Evolutionary conservation across 2,797 vertebrate species (phyloP).

Genomic region (Jordanella pulchra): DNA sequence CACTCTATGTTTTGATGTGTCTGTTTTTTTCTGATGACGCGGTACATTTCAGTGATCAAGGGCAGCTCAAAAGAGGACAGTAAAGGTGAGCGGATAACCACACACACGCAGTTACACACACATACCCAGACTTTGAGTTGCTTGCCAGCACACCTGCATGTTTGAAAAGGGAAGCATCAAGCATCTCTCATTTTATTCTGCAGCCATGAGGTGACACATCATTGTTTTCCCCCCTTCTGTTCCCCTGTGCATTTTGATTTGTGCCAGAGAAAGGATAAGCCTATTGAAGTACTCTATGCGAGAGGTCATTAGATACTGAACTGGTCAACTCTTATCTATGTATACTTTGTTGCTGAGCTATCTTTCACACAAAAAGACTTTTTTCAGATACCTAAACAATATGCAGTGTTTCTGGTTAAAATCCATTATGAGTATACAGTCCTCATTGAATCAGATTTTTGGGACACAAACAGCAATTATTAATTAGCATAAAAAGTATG

Average conservation of each 20-base stretch:
- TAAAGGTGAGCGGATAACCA: conserved; percentile 68
- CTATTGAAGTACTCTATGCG: conserved; percentile 63
- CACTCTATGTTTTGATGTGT: conserved; percentile 73
- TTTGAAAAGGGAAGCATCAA: conserved; percentile 71
- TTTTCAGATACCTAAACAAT: conserved; percentile 12
- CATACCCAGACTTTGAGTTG: conserved; percentile 54
- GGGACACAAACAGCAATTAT: neutral
- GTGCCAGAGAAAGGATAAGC: conserved; percentile 53
- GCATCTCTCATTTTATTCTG: conserved; percentile 60
- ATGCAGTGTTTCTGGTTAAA: neutral
- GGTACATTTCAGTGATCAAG: conserved; percentile 73
- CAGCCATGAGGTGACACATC: conserved; percentile 71
- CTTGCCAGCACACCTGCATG: conserved; percentile 75
- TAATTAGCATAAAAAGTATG: neutral
- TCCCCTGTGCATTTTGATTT: conserved; percentile 68
- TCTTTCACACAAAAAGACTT: conserved; percentile 56
- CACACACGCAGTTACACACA: conserved; percentile 24
- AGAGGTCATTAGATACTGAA: conserved; percentile 57
- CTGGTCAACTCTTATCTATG: conserved; percentile 58
- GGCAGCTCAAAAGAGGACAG: conserved; percentile 71
- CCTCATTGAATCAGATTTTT: neutral
- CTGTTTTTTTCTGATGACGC: conserved; percentile 73
- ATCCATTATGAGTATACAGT: neutral
- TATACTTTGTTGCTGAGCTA: conserved; percentile 43
- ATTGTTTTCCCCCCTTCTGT: conserved; percentile 65